Evolutionary conservation across 2,888 invertebrate species (phyloP), one percentile per base, ranked within the genome.

Genomic region (Temnothorax rugatulus): DNA sequence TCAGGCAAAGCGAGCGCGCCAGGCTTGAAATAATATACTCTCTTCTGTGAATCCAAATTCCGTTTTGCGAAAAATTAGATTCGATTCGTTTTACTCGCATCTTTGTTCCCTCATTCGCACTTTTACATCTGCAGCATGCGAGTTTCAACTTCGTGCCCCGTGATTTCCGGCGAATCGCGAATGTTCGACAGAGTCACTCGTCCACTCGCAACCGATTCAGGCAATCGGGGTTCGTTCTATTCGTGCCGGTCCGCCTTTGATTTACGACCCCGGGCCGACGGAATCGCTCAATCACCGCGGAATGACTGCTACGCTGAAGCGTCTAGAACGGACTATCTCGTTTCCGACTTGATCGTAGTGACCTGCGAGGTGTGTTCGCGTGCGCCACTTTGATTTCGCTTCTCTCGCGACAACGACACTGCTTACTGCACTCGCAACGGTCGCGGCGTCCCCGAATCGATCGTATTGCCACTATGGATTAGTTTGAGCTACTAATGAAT

Each of bases 241-340:
- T 89, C 79, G 85, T 38, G 69, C 18, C 64, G 74, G 68, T 41
- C 41, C 41, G 34, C 59, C 52, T 69, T 85, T 86, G 89, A 89
- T 90, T 82, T 85, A 90, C 87, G 87, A 87, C 69, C 41, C 54
- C 82, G 69, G 61, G 54, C 75, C 61, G 74, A 52, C 66, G 82
- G 84, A 89, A 89, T 89, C 87, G 89, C 79, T 89, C 87, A 82
- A 89, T 89, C 89, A 88, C 61, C 59, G 84, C 41, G 54, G 64
- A 82, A 57, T 64, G 73, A 73, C 84, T 69, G 64, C 71, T 77
- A 75, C 77, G 76, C 66, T 82, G 68, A 59, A 63, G 47, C 59
- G 41, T 47, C 64, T 79, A 68, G 84, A 64, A 66, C 82, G 57
- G 52, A 69, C 87, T 82, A 84, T 88, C 87, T 84, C 81, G 82